These are phyloP conservation scores for Lasioglossum figueresi DNA, from an alignment of 2,888 invertebrate species.

Conservation along the genomic window DNA sequence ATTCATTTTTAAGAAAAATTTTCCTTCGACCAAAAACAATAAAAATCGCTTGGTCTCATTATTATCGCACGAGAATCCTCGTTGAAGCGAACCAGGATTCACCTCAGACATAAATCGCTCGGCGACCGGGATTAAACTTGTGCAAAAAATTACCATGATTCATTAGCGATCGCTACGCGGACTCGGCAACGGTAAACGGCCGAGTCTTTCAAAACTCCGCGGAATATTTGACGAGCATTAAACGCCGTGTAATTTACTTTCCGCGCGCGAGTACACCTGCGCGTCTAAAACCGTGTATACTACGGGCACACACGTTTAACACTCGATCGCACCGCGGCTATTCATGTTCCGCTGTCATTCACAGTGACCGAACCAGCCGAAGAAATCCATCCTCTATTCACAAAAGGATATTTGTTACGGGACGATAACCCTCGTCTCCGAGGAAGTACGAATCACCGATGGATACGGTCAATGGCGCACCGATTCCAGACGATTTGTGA, in stretches of 20 bases:
- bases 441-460: not conserved
- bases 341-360: constrained; percentile 27
- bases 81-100: not conserved
- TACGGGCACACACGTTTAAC: constrained; percentile 33
- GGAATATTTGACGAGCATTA: constrained; percentile 11
- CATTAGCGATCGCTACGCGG: not conserved
- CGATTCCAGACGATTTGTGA: not conserved
- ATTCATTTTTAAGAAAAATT: not conserved
- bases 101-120: not conserved
- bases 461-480: not conserved
- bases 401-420: constrained; percentile 27
- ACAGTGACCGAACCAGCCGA: not conserved
- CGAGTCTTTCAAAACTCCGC: not conserved
- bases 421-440: not conserved
- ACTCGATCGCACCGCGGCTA: constrained; percentile 26
- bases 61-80: not conserved
- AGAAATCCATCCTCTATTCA: constrained; percentile 32
- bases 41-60: too few species aligned
- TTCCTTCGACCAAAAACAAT: too few species aligned
- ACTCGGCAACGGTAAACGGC: not conserved
- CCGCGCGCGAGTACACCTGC: not conserved
- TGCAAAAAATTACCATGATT: not conserved
- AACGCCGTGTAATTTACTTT: constrained; percentile 14
- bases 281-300: constrained; percentile 2
- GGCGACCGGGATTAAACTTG: not conserved